phyloP scores from a whole-genome alignment of 2,113 vertebrate genomes.

The Salvelinus alpinus region DNA sequence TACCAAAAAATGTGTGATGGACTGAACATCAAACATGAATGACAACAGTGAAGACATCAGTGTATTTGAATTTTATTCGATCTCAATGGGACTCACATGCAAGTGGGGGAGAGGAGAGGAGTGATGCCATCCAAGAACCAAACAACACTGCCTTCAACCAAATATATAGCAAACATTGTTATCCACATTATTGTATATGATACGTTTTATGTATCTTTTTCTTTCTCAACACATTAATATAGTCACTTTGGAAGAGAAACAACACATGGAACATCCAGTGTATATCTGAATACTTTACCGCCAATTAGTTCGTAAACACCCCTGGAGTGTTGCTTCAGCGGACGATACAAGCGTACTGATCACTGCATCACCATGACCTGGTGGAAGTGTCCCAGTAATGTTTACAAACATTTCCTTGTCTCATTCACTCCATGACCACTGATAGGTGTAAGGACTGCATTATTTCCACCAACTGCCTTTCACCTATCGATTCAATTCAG shows the following conservation, averaged over 20 bases:
- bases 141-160: constrained; percentile 53
- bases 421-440: constrained; percentile 14
- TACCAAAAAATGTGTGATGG: background rate
- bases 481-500: background rate
- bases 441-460: background rate
- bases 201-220: constrained; percentile 37
- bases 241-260: constrained; percentile 87
- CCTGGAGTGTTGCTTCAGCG: constrained; percentile 67
- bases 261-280: constrained; percentile 87
- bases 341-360: constrained; percentile 59
- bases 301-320: constrained; percentile 62
- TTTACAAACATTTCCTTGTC: constrained; percentile 22
- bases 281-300: constrained; percentile 67
- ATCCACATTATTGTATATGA: constrained; percentile 41
- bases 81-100: constrained; percentile 77
- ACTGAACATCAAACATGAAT: background rate
- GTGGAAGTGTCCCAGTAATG: constrained; percentile 25
- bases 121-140: constrained; percentile 57
- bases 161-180: constrained; percentile 60
- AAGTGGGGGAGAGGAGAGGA: constrained; percentile 48
- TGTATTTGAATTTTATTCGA: constrained; percentile 75
- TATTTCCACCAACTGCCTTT: background rate
- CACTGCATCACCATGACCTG: constrained; percentile 83
- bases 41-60: constrained; percentile 15
- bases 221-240: constrained; percentile 77